These are phyloP conservation scores for Spilosoma lubricipeda DNA, from an alignment of 2,888 invertebrate species.

Conservation along the genomic window DNA sequence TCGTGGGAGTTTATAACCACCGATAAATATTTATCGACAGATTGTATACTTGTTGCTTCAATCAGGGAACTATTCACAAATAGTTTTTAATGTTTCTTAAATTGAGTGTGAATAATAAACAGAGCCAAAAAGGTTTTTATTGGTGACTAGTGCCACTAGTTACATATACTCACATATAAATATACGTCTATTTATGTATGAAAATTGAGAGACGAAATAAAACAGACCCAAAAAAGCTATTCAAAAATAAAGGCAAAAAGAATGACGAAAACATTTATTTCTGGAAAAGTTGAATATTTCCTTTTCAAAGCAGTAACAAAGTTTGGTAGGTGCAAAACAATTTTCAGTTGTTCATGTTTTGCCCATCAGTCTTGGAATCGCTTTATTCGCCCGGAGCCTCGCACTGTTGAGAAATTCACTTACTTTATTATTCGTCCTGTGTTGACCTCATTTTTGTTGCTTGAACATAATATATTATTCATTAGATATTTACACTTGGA, in stretches of 20 bases:
- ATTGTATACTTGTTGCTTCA: background rate
- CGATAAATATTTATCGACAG: background rate
- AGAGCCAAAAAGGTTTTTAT: too few relatives aligned
- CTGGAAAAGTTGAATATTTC: slow-evolving; percentile 46
- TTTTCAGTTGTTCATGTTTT: slow-evolving; percentile 50
- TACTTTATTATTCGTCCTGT: slow-evolving; percentile 50
- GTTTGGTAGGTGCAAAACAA: slow-evolving; percentile 50
- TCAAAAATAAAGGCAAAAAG: slow-evolving; percentile 18
- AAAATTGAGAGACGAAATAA: background rate
- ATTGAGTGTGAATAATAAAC: too few relatives aligned
- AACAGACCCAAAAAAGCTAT: slow-evolving; percentile 10
- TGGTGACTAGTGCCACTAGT: background rate
- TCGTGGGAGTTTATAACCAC: background rate
- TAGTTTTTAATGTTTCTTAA: too few relatives aligned
- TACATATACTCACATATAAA: background rate
- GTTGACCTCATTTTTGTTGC: slow-evolving; percentile 53
- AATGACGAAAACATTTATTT: slow-evolving; percentile 31
- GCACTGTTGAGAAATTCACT: slow-evolving; percentile 39
- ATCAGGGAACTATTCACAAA: slow-evolving; percentile 1
- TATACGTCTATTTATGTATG: background rate
- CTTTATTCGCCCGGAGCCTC: slow-evolving; percentile 31
- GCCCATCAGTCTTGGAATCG: slow-evolving; percentile 46
- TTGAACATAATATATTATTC: slow-evolving; percentile 48
- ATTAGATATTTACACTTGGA: slow-evolving; percentile 50
- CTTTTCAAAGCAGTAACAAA: slow-evolving; percentile 45